These are phyloP conservation scores for Tiliacea citrago DNA, from an alignment of 2,888 invertebrate species.

Conservation along the genomic window DNA sequence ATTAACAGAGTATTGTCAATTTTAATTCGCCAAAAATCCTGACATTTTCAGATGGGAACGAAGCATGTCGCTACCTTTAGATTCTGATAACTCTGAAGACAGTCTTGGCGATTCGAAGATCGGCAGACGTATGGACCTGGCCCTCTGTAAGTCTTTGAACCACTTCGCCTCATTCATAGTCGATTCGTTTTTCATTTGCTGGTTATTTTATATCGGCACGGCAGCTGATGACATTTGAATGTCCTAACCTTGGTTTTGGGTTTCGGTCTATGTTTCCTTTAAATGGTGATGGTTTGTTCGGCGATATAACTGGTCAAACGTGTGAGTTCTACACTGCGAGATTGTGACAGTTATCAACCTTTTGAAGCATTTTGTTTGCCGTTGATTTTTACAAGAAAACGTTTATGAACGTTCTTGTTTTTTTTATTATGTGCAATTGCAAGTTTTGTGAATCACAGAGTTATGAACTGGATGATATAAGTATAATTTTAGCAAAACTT, in stretches of 20 bases:
- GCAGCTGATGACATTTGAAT: conserved; percentile 82
- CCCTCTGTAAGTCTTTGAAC: conserved; percentile 93
- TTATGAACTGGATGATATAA: conserved; percentile 5
- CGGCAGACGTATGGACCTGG: conserved; percentile 95
- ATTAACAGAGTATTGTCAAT: conserved; percentile 24
- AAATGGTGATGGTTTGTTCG: conserved; percentile 72
- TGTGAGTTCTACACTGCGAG: conserved; percentile 72
- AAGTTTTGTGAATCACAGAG: conserved; percentile 7
- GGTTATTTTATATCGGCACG: conserved; percentile 89
- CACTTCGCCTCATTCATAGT: conserved; percentile 77
- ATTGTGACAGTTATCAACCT: conserved; percentile 52
- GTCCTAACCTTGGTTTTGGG: conserved; percentile 71
- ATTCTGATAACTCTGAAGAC: conserved; percentile 86
- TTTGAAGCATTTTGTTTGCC: conserved; percentile 16
- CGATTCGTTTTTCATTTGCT: conserved; percentile 88
- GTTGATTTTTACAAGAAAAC: conserved; percentile 9
- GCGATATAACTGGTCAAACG: conserved; percentile 75
- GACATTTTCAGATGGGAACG: conserved; percentile 91
- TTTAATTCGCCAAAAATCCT: conserved; percentile 52
- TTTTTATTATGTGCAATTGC: neutral
- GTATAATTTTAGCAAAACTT: neutral
- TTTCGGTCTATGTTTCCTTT: conserved; percentile 58
- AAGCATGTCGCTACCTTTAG: conserved; percentile 93
- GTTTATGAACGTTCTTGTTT: conserved; percentile 15
- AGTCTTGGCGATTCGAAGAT: conserved; percentile 86